Base-by-base conservation (phyloP, 2,888 invertebrate genomes). In the Athetis lepigone region DNA sequence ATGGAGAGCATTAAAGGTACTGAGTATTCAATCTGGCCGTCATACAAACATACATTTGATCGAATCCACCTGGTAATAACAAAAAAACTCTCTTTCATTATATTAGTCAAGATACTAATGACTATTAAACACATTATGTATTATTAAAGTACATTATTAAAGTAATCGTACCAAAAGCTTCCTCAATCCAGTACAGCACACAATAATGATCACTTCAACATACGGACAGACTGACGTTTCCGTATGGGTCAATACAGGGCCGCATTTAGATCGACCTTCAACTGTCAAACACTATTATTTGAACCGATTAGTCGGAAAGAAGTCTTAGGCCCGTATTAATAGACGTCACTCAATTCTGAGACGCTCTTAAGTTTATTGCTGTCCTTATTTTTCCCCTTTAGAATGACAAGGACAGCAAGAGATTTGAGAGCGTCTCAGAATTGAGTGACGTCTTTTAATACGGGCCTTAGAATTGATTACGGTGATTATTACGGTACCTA, bases 151-250 rank as follows among this genome's bases (percentile, higher is more conserved):
- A 6, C 18, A 4, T 36, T 16, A 37, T 69, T 58, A 37, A 49
- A 69, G 23, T 36, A 46, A 61, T 56, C 11, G 2, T 13, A 51
- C 37, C 25, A 39, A 47, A 47, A 39, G 51, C 29, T 57, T 66
- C 58, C 39, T 49, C 27, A 21, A 47, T 27, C 13, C 2, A 18
- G 2, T 45, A 1, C 1, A 33, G n/a, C 19, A 19, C 25, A 4
- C 9, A 39, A 42, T 70, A 19, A 65, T 36, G 39, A 33, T 45
- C n/a, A 21, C 3, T 9, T 29, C 29, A 27, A 16, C 25, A n/a
- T 5, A 33, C 18, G 47, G 9, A 54, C 27, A 18, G 5, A 46
- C 39, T 52, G 74, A 58, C 37, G 23, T 70, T 70, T 75, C 70
- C 70, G 70, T 52, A 33, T 58, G 11, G 25, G 21, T 11, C 19